Base-by-base conservation (phyloP, 2,888 invertebrate species). In the Sinopyrophorus schimmeli region DNA sequence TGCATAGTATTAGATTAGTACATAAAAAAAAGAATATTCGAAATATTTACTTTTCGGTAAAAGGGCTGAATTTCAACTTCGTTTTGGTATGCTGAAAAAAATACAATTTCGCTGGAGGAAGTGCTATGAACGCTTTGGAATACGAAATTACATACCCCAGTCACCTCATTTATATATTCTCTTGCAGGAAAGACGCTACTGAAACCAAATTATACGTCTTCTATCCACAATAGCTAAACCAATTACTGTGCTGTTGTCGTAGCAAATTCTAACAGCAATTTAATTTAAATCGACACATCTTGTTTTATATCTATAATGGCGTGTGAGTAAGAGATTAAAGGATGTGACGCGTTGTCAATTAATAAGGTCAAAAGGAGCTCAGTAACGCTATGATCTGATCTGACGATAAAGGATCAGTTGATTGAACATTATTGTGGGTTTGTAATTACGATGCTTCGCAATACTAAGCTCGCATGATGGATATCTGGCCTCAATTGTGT, bases 181-280 rank as follows among this genome's bases (percentile, higher is more conserved):
- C 23, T 17, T 41, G 41, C 31, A 31, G 41, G 32, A 31, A 27
- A 41, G 41, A 21, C 26, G 27, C 16, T 14, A 32, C 23, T 41
- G 32, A 42, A 34, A 42, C 32, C 26, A 34, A 42, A 42, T 42
- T 42, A 32, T 24, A 24, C 26, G 42, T 34, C 42, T 32, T 20
- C 42, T 31, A 42, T 32, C 26, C 42, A 42, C 42, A 34, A 42
- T 42, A 42, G 20, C 30, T 32, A 32, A 42, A 42, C 28, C 30
- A 40, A 40, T 40, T 40, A 40, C 38, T 10, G 39, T 21, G 28
- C 27, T 30, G 39, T 40, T 40, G 39, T 40, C 39, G 30, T 30
- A 40, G 39, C 39, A 10, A 40, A 40, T 40, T 40, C 39, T 40
- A 30, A 21, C 39, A 40, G 39, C 39, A 40, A 40, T 40, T 40